phyloP scores from a whole-genome alignment of 2,888 invertebrate species.

The Therioaphis trifolii region DNA sequence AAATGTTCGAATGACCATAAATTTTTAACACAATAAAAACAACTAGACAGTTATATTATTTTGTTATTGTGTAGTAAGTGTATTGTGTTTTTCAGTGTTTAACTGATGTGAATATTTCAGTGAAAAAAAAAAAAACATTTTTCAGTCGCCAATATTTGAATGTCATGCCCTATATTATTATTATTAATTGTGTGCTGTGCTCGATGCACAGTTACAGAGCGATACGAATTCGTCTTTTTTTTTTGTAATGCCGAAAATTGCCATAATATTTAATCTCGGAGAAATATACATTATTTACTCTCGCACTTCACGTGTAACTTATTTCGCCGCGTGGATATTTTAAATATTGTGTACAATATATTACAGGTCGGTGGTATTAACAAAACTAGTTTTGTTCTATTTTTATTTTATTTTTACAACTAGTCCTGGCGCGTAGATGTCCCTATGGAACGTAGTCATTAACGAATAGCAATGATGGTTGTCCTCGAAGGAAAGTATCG shows the following conservation, averaged over 20 bases:
- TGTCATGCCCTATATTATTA: conserved; percentile 21
- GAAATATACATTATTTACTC: no score
- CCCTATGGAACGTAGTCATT: no score
- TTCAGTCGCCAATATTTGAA: neutral
- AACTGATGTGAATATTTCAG: conserved; percentile 36
- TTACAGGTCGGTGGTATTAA: no score
- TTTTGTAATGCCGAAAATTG: neutral
- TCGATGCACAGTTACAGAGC: neutral
- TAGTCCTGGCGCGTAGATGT: no score
- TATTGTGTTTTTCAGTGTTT: conserved; percentile 34
- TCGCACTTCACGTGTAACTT: no score
- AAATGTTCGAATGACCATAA: conserved; percentile 8
- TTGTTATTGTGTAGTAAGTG: neutral
- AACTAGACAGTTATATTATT: conserved; percentile 26
- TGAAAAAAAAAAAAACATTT: conserved; percentile 21
- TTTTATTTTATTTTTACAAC: no score
- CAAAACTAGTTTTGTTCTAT: no score
- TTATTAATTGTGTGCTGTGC: conserved; percentile 5
- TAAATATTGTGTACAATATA: no score
- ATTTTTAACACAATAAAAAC: conserved; percentile 36
- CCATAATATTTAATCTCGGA: neutral
- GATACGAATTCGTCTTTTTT: neutral
- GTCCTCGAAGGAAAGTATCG: no score
- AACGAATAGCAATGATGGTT: no score
- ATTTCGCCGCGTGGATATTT: no score